Percentiles rank a stretch among this genome's conserved stretches.
Evolutionary conservation across 37 sponge, comb jelly and placozoan species (phyloP).

Genomic region (Chondrilla cf. caribensis): DNA sequence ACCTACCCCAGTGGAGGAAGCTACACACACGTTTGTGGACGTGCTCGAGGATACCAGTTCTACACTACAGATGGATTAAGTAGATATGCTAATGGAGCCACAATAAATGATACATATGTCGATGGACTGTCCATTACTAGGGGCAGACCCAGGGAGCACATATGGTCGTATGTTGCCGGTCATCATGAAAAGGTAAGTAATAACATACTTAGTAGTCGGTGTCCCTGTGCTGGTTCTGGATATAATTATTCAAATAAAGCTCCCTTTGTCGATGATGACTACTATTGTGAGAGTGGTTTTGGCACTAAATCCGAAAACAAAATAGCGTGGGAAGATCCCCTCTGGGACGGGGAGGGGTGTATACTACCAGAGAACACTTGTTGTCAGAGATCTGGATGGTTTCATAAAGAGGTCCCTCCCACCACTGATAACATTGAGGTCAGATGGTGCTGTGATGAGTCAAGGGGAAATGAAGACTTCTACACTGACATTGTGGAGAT

Average conservation of each 20-base stretch:
- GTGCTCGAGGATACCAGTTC: constrained; percentile 43
- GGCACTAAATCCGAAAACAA: background rate
- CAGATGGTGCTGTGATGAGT: constrained; percentile 45
- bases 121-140: constrained; percentile 19
- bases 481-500: constrained; percentile 27
- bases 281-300: constrained; percentile 26
- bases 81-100: background rate
- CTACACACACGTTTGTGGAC: constrained; percentile 55
- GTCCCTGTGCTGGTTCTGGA: too few relatives aligned
- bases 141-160: constrained; percentile 20
- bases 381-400: constrained; percentile 41
- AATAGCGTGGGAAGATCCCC: constrained; percentile 26
- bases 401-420: constrained; percentile 17
- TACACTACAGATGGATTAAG: constrained; percentile 19
- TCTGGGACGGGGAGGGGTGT: constrained; percentile 56
- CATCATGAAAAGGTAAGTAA: background rate
- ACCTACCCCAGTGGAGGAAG: background rate
- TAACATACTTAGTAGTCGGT: too few relatives aligned
- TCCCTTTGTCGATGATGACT: constrained; percentile 21
- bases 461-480: constrained; percentile 33
- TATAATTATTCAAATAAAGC: background rate
- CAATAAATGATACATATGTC: constrained; percentile 16
- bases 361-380: background rate
- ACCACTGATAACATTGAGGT: constrained; percentile 47
- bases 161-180: constrained; percentile 15